Evolutionary conservation across 2,888 invertebrate species (phyloP).

Genomic region (Corythucha ciliata): DNA sequence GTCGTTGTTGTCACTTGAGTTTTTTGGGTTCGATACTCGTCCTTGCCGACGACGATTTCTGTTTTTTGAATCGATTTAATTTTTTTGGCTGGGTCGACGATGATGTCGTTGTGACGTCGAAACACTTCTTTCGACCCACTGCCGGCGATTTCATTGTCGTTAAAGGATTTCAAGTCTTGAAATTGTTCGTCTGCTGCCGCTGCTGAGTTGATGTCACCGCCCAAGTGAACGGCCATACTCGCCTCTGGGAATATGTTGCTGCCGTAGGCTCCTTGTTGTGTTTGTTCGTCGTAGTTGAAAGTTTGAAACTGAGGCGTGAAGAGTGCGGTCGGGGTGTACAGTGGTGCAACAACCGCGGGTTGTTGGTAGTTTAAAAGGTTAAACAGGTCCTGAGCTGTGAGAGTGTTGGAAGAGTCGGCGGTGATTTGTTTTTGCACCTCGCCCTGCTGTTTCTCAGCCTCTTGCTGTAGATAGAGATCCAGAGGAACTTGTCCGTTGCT

Average conservation of each 20-base stretch:
- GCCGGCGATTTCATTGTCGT: conserved; percentile 26
- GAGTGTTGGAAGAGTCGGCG: conserved; percentile 37
- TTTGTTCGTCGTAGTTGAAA: conserved; percentile 45
- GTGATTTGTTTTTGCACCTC: conserved; percentile 22
- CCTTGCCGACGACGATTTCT: conserved; percentile 24
- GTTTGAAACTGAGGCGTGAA: conserved; percentile 44
- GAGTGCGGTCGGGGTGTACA: conserved; percentile 34
- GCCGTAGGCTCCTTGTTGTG: conserved; percentile 34
- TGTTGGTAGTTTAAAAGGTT: conserved; percentile 38
- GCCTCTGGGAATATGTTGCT: conserved; percentile 35
- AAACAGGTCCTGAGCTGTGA: conserved; percentile 36
- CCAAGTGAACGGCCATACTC: conserved; percentile 33
- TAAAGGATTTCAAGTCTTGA: conserved; percentile 17
- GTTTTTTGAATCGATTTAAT: conserved; percentile 14
- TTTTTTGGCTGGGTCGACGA: conserved; percentile 19
- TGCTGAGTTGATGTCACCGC: conserved; percentile 4
- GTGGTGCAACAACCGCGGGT: conserved; percentile 36
- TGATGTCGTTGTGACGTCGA: conserved; percentile 12
- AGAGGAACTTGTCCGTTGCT: conserved; percentile 41
- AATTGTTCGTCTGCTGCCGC: conserved; percentile 9
- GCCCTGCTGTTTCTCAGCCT: conserved; percentile 31
- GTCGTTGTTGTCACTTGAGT: not conserved
- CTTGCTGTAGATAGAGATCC: conserved; percentile 37
- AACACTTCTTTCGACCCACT: conserved; percentile 26
- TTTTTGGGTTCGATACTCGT: conserved; percentile 36